phyloP scores from a whole-genome alignment of 2,797 vertebrate genomes.

The Melanotaenia maccullochi region DNA sequence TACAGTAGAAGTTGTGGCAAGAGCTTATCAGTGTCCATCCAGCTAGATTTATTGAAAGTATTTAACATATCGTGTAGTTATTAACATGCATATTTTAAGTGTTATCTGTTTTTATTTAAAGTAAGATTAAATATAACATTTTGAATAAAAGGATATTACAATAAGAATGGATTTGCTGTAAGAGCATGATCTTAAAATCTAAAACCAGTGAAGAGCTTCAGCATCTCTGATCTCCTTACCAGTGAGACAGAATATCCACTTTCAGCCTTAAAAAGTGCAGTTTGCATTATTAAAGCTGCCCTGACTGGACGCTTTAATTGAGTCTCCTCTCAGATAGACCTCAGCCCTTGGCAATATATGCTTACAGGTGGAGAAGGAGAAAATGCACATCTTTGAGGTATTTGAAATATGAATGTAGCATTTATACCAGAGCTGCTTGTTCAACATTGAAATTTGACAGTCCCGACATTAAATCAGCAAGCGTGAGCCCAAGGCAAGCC shows the following conservation, averaged over 20 bases:
- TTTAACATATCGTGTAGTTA: neutral
- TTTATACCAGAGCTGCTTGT: slow-evolving; percentile 41
- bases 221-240: slow-evolving; percentile 36
- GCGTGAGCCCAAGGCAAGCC: slow-evolving; percentile 40
- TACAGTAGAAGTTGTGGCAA: neutral
- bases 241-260: slow-evolving; percentile 44
- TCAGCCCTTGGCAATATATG: slow-evolving; percentile 38
- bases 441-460: slow-evolving; percentile 57
- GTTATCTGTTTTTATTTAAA: neutral
- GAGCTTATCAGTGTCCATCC: slow-evolving; percentile 3
- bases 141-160: neutral
- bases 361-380: slow-evolving; percentile 23
- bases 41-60: neutral
- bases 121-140: neutral
- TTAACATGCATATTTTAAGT: neutral
- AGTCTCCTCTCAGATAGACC: slow-evolving; percentile 42
- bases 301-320: slow-evolving; percentile 58
- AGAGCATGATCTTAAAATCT: neutral
- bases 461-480: slow-evolving; percentile 51
- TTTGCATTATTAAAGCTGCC: slow-evolving; percentile 75
- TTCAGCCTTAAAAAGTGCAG: slow-evolving; percentile 61
- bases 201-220: neutral
- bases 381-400: slow-evolving; percentile 41
- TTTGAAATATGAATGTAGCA: slow-evolving; percentile 66
- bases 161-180: neutral